phyloP scores from a whole-genome alignment of 2,888 invertebrate genomes.

The Leptinotarsa peninsularis region DNA sequence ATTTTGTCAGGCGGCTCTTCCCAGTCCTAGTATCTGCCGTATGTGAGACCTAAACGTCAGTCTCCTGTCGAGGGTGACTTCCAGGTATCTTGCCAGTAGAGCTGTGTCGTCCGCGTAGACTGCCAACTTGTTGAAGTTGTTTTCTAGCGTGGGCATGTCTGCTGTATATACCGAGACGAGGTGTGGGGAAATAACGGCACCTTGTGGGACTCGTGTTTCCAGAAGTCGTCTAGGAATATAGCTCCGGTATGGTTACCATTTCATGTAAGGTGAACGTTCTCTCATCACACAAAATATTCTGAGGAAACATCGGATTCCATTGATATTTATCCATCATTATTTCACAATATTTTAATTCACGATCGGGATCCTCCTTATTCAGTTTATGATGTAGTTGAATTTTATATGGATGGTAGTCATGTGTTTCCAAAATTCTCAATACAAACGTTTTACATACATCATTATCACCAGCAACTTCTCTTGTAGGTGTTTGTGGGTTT shows the following conservation, averaged over 20 bases:
- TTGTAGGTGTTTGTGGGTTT: not conserved
- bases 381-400: not conserved
- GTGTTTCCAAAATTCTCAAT: not conserved
- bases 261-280: not conserved
- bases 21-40: too few species aligned
- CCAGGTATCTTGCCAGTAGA: too few species aligned
- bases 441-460: conserved; percentile 27
- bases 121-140: too few species aligned
- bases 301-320: not conserved
- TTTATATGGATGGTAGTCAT: not conserved
- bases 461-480: not conserved
- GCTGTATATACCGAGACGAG: too few species aligned
- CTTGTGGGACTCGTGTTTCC: too few species aligned
- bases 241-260: not conserved
- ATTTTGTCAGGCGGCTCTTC: too few species aligned
- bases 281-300: not conserved
- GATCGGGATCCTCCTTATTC: not conserved
- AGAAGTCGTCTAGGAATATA: too few species aligned
- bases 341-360: not conserved
- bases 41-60: too few species aligned
- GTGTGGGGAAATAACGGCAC: too few species aligned
- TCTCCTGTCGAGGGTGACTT: too few species aligned
- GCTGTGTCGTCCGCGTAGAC: too few species aligned
- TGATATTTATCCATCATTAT: not conserved
- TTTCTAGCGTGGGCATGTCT: too few species aligned